Percentiles rank a stretch among this genome's conserved stretches.
Evolutionary conservation across 2,888 invertebrate species (phyloP).

Genomic region (Muscina levida): DNA sequence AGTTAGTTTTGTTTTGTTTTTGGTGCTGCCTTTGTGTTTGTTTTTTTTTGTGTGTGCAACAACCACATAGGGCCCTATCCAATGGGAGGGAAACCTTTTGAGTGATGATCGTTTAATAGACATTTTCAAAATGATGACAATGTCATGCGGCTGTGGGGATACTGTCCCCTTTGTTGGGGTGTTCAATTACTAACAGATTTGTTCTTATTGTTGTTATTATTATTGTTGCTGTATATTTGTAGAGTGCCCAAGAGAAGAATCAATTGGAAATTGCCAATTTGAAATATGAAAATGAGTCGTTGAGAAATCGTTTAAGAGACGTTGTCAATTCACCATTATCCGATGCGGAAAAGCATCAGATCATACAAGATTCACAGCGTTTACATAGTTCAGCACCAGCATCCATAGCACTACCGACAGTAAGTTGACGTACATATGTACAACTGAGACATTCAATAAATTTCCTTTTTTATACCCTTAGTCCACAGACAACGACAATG

Average conservation of each 20-base stretch:
- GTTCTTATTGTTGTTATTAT: constrained; percentile 20
- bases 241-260: constrained; percentile 79
- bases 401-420: constrained; percentile 84
- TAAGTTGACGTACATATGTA: constrained; percentile 68
- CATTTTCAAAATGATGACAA: background rate
- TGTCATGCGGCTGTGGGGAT: background rate
- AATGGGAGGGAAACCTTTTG: background rate
- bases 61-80: too few species aligned
- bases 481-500: constrained; percentile 71
- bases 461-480: constrained; percentile 25
- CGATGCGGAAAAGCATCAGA: constrained; percentile 90
- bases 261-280: constrained; percentile 82
- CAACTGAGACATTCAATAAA: background rate
- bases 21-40: background rate
- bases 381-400: constrained; percentile 90
- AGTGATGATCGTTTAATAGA: background rate
- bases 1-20: constrained; percentile 5
- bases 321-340: constrained; percentile 90
- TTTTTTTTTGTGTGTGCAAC: too few species aligned
- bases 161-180: constrained; percentile 27
- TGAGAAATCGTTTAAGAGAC: constrained; percentile 88
- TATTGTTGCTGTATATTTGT: constrained; percentile 49
- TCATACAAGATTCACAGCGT: constrained; percentile 86
- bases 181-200: constrained; percentile 56
- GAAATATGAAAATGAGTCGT: constrained; percentile 88